Evolutionary conservation across 2,888 invertebrate species (phyloP).

Genomic region (Pachymerium ferrugineum): DNA sequence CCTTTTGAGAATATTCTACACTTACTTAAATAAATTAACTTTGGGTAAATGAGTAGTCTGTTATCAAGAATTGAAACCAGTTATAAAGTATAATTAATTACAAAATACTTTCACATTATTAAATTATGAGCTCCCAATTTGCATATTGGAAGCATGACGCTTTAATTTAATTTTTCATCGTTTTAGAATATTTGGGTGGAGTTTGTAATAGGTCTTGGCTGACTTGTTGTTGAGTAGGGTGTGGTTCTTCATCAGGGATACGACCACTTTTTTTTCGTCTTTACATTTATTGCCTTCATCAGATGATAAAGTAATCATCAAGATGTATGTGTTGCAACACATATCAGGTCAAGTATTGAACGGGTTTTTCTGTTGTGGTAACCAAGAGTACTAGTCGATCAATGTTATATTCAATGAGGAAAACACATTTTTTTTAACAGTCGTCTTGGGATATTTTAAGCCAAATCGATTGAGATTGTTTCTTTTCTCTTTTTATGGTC

Average conservation of each 20-base stretch:
- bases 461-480: constrained; percentile 22
- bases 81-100: no score
- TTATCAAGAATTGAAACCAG: no score
- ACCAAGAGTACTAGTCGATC: neutral
- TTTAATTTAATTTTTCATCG: neutral
- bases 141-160: neutral
- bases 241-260: neutral
- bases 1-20: no score
- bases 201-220: neutral
- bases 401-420: neutral
- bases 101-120: no score
- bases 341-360: neutral
- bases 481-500: neutral
- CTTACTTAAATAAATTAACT: no score
- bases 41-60: no score
- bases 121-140: neutral
- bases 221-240: neutral
- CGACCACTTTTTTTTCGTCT: neutral
- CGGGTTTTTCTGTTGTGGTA: neutral
- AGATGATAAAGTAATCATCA: neutral
- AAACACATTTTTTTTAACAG: neutral
- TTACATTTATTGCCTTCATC: neutral
- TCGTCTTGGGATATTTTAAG: neutral
- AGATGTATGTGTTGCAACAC: neutral
- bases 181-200: neutral